phyloP scores from a whole-genome alignment of 2,113 vertebrate species.

The Phylloscopus whistleri region DNA sequence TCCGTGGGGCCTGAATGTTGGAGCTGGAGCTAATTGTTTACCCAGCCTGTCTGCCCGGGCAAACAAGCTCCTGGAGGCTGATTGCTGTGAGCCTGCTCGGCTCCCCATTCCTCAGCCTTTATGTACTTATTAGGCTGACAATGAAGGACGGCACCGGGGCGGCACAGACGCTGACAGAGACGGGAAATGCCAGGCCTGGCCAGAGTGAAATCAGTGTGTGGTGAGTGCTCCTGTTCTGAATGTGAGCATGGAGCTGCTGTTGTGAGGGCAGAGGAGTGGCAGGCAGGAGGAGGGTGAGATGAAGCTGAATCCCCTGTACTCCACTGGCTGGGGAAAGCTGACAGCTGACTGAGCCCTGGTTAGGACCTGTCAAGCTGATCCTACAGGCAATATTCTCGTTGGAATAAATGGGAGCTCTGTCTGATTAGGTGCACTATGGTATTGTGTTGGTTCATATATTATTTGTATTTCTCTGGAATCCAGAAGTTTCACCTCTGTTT shows the following conservation, averaged over 20 bases:
- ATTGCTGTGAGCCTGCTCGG: neutral
- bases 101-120: conserved; percentile 7
- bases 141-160: neutral
- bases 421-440: neutral
- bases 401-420: neutral
- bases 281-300: neutral
- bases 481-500: neutral
- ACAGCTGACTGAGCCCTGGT: neutral
- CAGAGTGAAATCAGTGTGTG: neutral
- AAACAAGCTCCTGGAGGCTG: neutral
- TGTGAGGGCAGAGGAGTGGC: neutral
- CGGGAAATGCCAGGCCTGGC: conserved; percentile 18
- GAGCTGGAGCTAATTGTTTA: conserved; percentile 7
- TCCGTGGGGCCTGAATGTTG: neutral
- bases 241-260: neutral
- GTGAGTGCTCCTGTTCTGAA: neutral
- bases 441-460: neutral
- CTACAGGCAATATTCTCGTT: neutral
- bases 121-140: conserved; percentile 25
- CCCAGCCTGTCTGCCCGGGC: neutral
- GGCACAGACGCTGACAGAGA: neutral
- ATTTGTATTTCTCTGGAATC: neutral
- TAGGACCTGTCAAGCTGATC: neutral
- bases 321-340: neutral
- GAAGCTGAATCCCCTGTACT: neutral